These are phyloP conservation scores for Silurus meridionalis DNA, from an alignment of 2,113 vertebrate species.

Conservation along the genomic window DNA sequence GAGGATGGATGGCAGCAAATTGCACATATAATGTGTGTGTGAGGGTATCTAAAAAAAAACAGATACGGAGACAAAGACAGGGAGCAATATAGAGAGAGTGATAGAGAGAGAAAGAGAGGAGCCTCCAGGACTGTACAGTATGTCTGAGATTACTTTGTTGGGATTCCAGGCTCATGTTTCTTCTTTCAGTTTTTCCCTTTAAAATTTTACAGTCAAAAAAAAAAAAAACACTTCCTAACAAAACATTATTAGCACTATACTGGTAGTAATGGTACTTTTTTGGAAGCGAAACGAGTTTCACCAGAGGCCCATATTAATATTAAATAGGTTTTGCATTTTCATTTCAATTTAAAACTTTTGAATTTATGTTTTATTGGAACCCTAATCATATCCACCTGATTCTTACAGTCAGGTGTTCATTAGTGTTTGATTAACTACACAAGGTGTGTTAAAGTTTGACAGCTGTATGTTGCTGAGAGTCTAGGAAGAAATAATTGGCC, in stretches of 20 bases:
- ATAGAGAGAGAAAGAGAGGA: background rate
- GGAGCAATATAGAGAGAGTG: background rate
- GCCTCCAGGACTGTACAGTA: background rate
- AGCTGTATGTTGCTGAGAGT: background rate
- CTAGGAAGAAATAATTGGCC: background rate
- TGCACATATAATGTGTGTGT: background rate
- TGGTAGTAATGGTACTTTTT: background rate
- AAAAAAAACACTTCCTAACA: background rate
- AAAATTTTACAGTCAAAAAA: background rate
- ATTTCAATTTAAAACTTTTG: background rate
- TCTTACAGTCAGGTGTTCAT: background rate
- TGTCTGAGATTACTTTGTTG: constrained; percentile 11
- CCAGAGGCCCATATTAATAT: background rate
- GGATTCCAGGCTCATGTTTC: background rate
- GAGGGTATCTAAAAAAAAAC: no score
- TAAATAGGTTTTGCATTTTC: background rate
- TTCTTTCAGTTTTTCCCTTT: background rate
- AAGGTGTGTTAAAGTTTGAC: background rate
- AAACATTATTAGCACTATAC: background rate
- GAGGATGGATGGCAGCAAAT: background rate
- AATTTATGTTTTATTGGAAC: background rate
- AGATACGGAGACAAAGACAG: background rate
- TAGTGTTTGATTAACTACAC: background rate
- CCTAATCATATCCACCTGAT: background rate
- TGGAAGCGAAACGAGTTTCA: background rate